Conservation (phyloP, 2,113 vertebrate species). For the Scophthalmus maximus region DNA sequence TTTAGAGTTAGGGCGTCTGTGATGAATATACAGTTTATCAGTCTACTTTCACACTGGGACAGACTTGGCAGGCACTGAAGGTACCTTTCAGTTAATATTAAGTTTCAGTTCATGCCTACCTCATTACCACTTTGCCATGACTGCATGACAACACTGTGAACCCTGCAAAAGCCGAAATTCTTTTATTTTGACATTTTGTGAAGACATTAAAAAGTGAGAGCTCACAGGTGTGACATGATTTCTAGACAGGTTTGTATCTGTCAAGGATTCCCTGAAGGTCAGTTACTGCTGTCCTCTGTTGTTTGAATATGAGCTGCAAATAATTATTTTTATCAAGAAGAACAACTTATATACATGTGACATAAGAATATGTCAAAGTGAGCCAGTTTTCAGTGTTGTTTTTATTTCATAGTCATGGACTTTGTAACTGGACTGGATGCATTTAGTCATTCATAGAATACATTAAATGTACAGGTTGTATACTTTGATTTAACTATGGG, state of each 20-base stretch:
- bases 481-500: no score
- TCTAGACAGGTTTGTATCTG: not conserved
- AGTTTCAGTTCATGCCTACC: conserved; percentile 37
- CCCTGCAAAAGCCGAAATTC: not conserved
- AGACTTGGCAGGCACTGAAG: not conserved
- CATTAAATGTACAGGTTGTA: no score
- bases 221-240: not conserved
- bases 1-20: not conserved
- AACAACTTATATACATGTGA: not conserved
- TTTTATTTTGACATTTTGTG: not conserved
- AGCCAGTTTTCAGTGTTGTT: not conserved
- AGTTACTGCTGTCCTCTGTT: not conserved
- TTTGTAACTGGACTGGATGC: no score
- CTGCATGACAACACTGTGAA: conserved; percentile 52
- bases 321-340: not conserved
- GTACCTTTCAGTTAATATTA: conserved; percentile 7
- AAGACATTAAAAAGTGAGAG: not conserved
- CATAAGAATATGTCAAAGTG: not conserved
- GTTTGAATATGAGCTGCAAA: not conserved
- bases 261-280: not conserved
- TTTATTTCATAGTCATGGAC: not conserved
- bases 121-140: conserved; percentile 32
- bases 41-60: conserved; percentile 9
- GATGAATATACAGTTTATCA: not conserved
- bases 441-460: no score